Conservation (phyloP, 2,888 invertebrate species). For the Campoplex nolae region DNA sequence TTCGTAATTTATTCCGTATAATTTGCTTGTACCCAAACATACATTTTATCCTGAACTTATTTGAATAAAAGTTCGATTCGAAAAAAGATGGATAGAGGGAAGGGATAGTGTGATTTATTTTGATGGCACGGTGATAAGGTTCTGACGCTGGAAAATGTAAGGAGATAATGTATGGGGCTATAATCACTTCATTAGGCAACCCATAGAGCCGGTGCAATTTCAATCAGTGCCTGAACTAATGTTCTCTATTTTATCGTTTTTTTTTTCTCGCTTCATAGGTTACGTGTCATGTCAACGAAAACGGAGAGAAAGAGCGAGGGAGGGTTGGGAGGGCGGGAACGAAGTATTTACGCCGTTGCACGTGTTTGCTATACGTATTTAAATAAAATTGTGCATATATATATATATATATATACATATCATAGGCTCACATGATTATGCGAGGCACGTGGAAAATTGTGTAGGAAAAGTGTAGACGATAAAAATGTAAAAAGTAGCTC, state of each 20-base stretch:
- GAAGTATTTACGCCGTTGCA: constrained; percentile 47
- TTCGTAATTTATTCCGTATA: background rate
- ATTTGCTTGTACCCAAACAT: background rate
- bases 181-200: constrained; percentile 48
- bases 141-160: constrained; percentile 15
- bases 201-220: constrained; percentile 39
- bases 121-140: constrained; percentile 12
- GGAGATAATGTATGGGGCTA: constrained; percentile 9
- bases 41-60: background rate
- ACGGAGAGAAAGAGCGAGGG: background rate
- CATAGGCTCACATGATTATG: constrained; percentile 35
- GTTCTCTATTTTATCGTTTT: constrained; percentile 29
- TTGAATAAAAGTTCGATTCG: background rate
- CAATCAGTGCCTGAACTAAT: constrained; percentile 45
- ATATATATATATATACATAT: background rate
- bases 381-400: constrained; percentile 4
- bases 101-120: constrained; percentile 3
- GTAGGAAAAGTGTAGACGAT: constrained; percentile 37
- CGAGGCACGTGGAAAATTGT: constrained; percentile 55
- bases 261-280: constrained; percentile 53
- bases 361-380: constrained; percentile 15
- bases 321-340: background rate
- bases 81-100: background rate
- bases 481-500: constrained; percentile 32
- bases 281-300: constrained; percentile 27